Evolutionary conservation across 2,888 invertebrate species (phyloP), one percentile per base, ranked within the genome.

Genomic region (Polylopha cassiicola): DNA sequence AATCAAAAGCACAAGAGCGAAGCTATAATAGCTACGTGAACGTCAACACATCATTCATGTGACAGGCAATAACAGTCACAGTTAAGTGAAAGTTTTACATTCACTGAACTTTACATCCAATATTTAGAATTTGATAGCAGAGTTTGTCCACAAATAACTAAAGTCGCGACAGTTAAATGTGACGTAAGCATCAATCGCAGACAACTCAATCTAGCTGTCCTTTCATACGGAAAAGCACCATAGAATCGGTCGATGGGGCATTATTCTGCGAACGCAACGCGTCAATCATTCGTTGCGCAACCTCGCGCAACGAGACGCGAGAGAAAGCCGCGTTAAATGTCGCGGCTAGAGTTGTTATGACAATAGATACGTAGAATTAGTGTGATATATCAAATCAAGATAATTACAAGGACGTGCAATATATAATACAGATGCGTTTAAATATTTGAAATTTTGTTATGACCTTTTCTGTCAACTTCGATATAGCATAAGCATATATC

Each of bases 231-330:
- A 71, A 76, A 73, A 68, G 63, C 62, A 65, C 61, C 51, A 73
- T 74, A 69, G 65, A 72, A 71, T 67, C 59, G 57, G 58, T 61
- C 65, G 69, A 71, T 71, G 72, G 65, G 59, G 58, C 67, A 70
- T 63, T 55, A 61, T 73, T 73, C 73, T 70, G 67, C 63, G 61
- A 65, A 61, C 65, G 55, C 61, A 61, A 61, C 63, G 61, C 73
- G 76, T 80, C 82, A 79, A 78, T 81, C 79, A 79, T 58, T 43
- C 44, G 53, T 81, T 78, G 58, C 71, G 69, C 70, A 76, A 76
- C 53, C 10, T 4, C 18, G 41, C 33, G 33, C 33, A 34, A 34
- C 18, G 33, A 6, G 13, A 26, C 13, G n/a, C n/a, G 20, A 67
- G 67, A 47, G 65, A 79, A 78, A 78, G 73, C 65, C 57, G 56